phyloP scores from a whole-genome alignment of 2,113 vertebrate genomes.

The Gnathonemus echidnorhynchus region DNA sequence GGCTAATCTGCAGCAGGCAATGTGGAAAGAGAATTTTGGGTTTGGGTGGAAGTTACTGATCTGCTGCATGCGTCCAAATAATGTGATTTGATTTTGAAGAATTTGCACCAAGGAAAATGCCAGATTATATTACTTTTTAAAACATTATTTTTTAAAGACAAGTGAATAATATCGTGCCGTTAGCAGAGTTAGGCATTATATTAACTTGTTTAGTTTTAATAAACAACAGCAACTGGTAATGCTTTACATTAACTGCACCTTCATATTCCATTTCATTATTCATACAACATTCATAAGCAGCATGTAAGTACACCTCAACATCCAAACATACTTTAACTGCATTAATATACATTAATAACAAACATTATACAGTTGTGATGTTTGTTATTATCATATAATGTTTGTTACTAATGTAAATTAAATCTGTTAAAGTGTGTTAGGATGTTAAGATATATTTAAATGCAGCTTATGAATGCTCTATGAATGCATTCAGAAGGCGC shows the following conservation, averaged over 20 bases:
- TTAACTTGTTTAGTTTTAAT: background rate
- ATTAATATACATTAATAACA: background rate
- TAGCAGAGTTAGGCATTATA: background rate
- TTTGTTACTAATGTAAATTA: background rate
- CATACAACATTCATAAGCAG: background rate
- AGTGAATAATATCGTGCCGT: background rate
- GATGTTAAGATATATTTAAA: background rate
- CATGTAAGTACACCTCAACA: background rate
- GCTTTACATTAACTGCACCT: background rate
- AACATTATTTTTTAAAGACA: background rate
- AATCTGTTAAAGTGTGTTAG: background rate
- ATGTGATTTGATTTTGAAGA: background rate
- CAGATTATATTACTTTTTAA: background rate
- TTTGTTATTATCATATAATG: background rate
- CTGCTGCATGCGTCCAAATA: background rate
- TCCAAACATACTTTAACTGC: background rate
- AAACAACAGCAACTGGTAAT: background rate
- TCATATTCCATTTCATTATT: background rate
- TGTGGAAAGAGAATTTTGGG: background rate
- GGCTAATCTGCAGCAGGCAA: background rate
- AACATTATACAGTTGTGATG: background rate
- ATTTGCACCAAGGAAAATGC: background rate
- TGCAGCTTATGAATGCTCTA: background rate
- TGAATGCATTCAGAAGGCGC: background rate
- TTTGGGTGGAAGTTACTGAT: background rate